phyloP scores from a whole-genome alignment of 2,888 invertebrate genomes.

The Hermaeophaga mercurialis region DNA sequence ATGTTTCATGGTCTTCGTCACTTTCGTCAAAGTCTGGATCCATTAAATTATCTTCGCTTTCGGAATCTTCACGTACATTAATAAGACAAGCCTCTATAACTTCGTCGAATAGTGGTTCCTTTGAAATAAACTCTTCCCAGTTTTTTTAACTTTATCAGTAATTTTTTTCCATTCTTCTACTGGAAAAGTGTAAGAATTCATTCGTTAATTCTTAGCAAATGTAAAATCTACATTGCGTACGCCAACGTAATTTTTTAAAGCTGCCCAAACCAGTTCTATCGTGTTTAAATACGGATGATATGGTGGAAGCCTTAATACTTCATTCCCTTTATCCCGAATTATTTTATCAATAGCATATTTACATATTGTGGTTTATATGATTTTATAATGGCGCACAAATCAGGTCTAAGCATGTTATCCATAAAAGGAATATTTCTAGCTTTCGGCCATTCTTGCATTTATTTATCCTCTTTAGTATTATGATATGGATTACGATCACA shows the following conservation, averaged over 20 bases:
- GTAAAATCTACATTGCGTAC: neutral
- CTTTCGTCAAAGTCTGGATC: neutral
- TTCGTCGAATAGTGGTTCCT: neutral
- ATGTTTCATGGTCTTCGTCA: neutral
- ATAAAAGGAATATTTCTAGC: neutral
- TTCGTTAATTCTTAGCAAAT: neutral
- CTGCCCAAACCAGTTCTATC: slow-evolving; percentile 1
- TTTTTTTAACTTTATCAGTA: neutral
- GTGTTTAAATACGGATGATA: neutral
- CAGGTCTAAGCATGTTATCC: neutral
- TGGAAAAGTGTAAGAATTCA: neutral
- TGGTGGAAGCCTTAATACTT: slow-evolving; percentile 2
- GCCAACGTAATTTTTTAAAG: neutral
- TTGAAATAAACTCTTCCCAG: neutral
- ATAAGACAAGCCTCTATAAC: neutral
- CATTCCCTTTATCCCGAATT: neutral
- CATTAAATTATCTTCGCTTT: no score
- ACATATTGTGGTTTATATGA: neutral
- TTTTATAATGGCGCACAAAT: neutral
- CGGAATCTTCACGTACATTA: no score
- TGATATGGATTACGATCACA: neutral
- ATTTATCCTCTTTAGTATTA: slow-evolving; percentile 5
- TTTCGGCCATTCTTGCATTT: slow-evolving; percentile 1
- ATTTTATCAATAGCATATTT: slow-evolving; percentile 3
- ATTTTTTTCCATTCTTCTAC: neutral